Conservation (phyloP, 2,113 vertebrate species). For the Kryptolebias marmoratus region DNA sequence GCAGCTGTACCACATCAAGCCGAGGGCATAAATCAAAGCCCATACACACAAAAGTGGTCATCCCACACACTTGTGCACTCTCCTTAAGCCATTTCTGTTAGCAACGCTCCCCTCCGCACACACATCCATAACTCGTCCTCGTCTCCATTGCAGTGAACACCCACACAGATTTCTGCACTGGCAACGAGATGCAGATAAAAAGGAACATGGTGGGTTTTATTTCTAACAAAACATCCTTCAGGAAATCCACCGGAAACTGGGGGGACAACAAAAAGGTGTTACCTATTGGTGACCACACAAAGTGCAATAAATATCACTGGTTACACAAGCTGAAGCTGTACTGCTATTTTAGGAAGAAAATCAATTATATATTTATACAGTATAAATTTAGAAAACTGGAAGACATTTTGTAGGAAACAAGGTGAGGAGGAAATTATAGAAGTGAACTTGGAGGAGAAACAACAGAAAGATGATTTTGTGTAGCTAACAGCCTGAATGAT, state of each 20-base stretch:
- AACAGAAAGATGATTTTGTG: too few species aligned
- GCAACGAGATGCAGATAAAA: slow-evolving; percentile 59
- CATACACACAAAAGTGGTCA: slow-evolving; percentile 18
- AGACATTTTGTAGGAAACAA: background rate
- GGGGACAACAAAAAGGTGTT: background rate
- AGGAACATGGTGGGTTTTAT: slow-evolving; percentile 48
- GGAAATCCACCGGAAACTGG: slow-evolving; percentile 40
- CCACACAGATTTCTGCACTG: slow-evolving; percentile 60
- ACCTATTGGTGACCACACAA: slow-evolving; percentile 56
- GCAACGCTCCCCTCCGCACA: slow-evolving; percentile 3
- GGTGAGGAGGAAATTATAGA: background rate
- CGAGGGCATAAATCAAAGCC: slow-evolving; percentile 64
- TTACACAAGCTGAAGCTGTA: slow-evolving; percentile 53
- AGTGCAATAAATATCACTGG: slow-evolving; percentile 33
- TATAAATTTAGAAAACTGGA: background rate
- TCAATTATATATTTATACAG: background rate
- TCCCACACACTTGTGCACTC: slow-evolving; percentile 67
- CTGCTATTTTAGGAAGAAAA: slow-evolving; percentile 33
- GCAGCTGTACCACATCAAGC: slow-evolving; percentile 66
- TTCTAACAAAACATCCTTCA: slow-evolving; percentile 40
- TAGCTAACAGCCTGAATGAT: background rate
- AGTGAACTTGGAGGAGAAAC: background rate
- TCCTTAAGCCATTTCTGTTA: slow-evolving; percentile 54
- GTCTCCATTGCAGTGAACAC: slow-evolving; percentile 59
- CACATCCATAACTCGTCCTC: slow-evolving; percentile 55